phyloP scores from a whole-genome alignment of 1,140 invertebrate species.

The Drosophila serrata region DNA sequence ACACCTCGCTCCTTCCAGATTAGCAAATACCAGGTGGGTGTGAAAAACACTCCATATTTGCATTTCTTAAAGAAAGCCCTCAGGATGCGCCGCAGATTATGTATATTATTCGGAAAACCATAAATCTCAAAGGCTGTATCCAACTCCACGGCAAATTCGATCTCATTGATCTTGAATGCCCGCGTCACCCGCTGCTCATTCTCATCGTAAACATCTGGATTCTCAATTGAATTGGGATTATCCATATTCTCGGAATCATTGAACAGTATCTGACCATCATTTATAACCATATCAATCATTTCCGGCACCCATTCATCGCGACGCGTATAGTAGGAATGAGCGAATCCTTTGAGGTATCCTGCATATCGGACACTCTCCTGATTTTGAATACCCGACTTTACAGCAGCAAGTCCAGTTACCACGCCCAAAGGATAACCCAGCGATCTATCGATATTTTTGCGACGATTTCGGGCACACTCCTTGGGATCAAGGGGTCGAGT shows the following conservation, averaged over 20 bases:
- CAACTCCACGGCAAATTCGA: conserved; percentile 66
- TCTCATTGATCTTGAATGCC: conserved; percentile 66
- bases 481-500: conserved; percentile 49
- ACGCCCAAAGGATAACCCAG: conserved; percentile 59
- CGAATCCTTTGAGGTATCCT: conserved; percentile 56
- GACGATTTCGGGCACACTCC: conserved; percentile 33
- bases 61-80: conserved; percentile 44
- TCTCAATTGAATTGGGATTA: conserved; percentile 13
- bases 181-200: conserved; percentile 59
- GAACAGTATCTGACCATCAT: conserved; percentile 59
- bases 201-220: conserved; percentile 59
- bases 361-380: conserved; percentile 54
- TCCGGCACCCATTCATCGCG: conserved; percentile 61
- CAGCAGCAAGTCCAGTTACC: not conserved
- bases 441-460: conserved; percentile 45
- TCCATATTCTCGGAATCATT: conserved; percentile 61
- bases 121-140: conserved; percentile 61
- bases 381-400: conserved; percentile 28
- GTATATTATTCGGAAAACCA: conserved; percentile 22
- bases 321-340: conserved; percentile 57
- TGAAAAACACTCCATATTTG: conserved; percentile 56
- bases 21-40: conserved; percentile 54
- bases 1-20: conserved; percentile 70
- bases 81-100: conserved; percentile 42
- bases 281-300: conserved; percentile 49